Base-by-base conservation (phyloP, 2,797 vertebrate genomes). In the Urosaurus nigricauda region DNA sequence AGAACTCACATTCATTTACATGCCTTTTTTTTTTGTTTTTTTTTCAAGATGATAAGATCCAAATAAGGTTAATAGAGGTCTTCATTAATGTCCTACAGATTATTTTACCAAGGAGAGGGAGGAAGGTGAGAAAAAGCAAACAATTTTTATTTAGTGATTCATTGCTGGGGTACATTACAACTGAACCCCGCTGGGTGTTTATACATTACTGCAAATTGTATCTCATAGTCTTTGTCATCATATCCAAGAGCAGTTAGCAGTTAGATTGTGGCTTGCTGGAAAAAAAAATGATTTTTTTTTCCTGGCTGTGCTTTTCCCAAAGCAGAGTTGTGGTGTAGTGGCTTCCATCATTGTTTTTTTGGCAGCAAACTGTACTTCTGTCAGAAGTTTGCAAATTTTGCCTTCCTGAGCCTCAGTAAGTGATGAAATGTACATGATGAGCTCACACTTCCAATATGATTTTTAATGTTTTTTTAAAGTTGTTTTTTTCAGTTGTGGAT, bases 91-190 rank as follows among this genome's bases (percentile, higher is more conserved):
- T 0, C 1, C 37, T 85, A 58, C 86, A 43, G 87, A 79, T 89
- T 79, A 82, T 91, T 75, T 91, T 74, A 77, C 91, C 79, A 87
- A 83, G 58, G 19, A 75, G 71, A 83, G 79, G 89, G 43, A 71
- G 32, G 43, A 58, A 90, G 24, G 58, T 85, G 86, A 32, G 71
- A 86, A 79, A 32, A 94, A 92, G 24, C 53, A 84, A 92, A 88
- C 80, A 87, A 1, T 65, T 86, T 83, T 32, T 87, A 79, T 83
- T 83, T 89, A 47, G 85, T 86, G 63, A 4, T 87, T 86, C 13
- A 40, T 47, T 90, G 78, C 81, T 90, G 43, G 73, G 70, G 40
- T 81, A 53, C 35, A 60, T 85, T 92, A 5, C 60, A 71, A 88
- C 19, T 78, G 58, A 78, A 13, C 60, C 85, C 63, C 87, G 75